These are phyloP conservation scores for Akabosia matsudoensis DNA, from an alignment of 1,140 invertebrate species.

Conservation along the genomic window DNA sequence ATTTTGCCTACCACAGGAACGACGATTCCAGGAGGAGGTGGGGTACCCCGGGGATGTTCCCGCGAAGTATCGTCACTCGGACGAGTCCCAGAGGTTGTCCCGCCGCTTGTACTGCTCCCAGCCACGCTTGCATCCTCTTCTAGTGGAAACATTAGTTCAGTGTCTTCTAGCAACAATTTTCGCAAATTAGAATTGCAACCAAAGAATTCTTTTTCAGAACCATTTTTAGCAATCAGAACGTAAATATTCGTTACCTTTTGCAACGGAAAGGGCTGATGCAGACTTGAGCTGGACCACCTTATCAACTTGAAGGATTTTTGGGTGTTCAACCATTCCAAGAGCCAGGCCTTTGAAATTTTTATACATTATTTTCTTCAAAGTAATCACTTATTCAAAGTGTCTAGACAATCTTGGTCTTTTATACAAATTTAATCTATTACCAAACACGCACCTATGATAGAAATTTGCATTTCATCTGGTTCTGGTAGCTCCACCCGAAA, in stretches of 20 bases:
- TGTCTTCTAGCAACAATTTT: conserved; percentile 50
- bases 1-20: background rate
- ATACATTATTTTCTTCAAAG: too few species aligned
- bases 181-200: background rate
- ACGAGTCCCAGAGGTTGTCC: background rate
- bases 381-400: too few species aligned
- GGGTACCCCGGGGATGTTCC: background rate
- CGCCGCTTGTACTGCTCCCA: background rate
- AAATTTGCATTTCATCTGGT: conserved; percentile 84
- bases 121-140: conserved; percentile 61
- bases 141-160: conserved; percentile 67
- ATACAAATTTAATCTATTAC: background rate
- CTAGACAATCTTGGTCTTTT: background rate
- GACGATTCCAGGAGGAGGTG: background rate
- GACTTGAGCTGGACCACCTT: background rate
- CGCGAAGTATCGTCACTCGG: background rate
- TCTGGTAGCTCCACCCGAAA: conserved; percentile 78
- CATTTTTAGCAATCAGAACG: too few species aligned
- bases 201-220: too few species aligned
- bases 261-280: background rate
- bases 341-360: too few species aligned
- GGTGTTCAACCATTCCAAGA: background rate
- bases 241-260: background rate
- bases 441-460: conserved; percentile 60
- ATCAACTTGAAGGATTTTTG: background rate